These are phyloP conservation scores for Sterna hirundo DNA, from an alignment of 2,113 vertebrate genomes.

Conservation along the genomic window DNA sequence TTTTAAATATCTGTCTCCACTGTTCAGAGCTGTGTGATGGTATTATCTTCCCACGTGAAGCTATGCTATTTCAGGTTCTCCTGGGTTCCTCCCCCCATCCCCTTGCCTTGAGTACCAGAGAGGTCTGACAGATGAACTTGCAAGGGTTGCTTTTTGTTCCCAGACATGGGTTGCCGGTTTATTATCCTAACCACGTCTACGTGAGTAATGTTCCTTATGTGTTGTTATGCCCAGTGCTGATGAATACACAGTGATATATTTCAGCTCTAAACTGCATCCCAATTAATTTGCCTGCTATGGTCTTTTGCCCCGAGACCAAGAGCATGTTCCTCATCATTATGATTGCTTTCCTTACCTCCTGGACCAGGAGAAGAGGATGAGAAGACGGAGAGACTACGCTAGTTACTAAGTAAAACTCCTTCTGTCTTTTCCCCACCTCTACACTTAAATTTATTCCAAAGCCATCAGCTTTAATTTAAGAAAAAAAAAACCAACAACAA, in stretches of 20 bases:
- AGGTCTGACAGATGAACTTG: constrained; percentile 55
- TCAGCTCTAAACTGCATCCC: constrained; percentile 10
- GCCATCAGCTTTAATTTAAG: background rate
- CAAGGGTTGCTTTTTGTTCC: constrained; percentile 44
- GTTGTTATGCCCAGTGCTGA: background rate
- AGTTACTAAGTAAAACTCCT: background rate
- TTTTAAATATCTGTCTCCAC: constrained; percentile 42
- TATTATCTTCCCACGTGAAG: constrained; percentile 26
- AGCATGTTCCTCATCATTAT: background rate
- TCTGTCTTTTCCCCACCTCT: background rate
- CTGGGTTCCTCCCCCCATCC: background rate
- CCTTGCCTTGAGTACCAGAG: background rate
- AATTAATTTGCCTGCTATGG: constrained; percentile 38
- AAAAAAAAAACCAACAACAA: background rate
- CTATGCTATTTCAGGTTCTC: constrained; percentile 48
- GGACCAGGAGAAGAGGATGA: background rate
- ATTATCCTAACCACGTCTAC: constrained; percentile 18
- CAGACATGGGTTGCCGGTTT: background rate
- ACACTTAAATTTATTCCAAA: background rate
- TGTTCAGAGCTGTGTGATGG: background rate
- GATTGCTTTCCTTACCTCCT: background rate
- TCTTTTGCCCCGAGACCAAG: background rate
- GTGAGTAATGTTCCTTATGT: background rate
- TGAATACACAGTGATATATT: constrained; percentile 54
- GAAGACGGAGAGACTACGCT: background rate